A percentile compares a stretch with the other conserved stretches of the same genome.
phyloP scores from a whole-genome alignment of 2,888 invertebrate genomes.

The Lasioglossum oenotherae region DNA sequence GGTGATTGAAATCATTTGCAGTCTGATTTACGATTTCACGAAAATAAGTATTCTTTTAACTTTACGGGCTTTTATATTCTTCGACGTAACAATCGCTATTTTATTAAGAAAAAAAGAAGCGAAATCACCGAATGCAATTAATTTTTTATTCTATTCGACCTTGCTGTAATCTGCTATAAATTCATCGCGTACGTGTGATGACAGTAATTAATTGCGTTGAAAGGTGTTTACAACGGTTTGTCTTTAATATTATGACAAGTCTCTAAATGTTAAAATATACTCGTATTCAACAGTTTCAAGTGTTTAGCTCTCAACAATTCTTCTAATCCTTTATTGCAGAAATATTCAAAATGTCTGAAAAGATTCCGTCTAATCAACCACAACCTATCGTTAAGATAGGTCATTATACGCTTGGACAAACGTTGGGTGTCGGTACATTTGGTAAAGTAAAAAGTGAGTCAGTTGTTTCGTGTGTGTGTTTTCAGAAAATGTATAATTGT shows the following conservation, averaged over 20 bases:
- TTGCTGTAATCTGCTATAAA: slow-evolving; percentile 33
- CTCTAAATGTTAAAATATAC: background rate
- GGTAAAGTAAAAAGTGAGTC: slow-evolving; percentile 97
- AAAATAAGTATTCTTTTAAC: background rate
- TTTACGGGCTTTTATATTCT: background rate
- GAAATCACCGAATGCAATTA: background rate
- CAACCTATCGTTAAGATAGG: slow-evolving; percentile 98
- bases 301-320: background rate
- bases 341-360: slow-evolving; percentile 77
- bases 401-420: slow-evolving; percentile 97
- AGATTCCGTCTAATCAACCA: slow-evolving; percentile 76
- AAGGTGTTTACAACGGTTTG: background rate
- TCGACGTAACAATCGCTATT: background rate
- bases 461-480: background rate
- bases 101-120: background rate
- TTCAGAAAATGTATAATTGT: background rate
- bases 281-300: background rate
- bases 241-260: background rate
- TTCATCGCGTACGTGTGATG: slow-evolving; percentile 16
- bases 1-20: slow-evolving; percentile 55
- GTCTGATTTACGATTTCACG: slow-evolving; percentile 24
- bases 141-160: slow-evolving; percentile 40
- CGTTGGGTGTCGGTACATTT: slow-evolving; percentile 98
- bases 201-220: slow-evolving; percentile 26
- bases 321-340: slow-evolving; percentile 17